Evolutionary conservation across 1,140 invertebrate species (phyloP).

Genomic region (Bathynomus jamesi): DNA sequence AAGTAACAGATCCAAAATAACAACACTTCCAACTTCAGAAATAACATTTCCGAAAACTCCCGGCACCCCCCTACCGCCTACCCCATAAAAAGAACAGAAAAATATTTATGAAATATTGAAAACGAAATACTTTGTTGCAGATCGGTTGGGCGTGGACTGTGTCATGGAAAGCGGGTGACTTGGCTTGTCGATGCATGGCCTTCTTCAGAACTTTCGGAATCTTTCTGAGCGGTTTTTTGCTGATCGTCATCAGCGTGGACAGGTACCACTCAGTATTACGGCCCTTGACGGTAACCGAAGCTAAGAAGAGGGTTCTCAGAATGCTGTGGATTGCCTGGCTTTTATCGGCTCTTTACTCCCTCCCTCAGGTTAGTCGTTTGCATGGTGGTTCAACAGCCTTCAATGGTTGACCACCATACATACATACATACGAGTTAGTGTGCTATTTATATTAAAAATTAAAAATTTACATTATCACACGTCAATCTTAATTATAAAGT

Average conservation of each 20-base stretch:
- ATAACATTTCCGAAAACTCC: no score
- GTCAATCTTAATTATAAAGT: no score
- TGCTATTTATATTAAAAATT: no score
- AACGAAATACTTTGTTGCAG: conserved; percentile 15
- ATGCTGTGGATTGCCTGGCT: conserved; percentile 70
- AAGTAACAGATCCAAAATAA: no score
- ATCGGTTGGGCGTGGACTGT: conserved; percentile 42
- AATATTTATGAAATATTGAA: no score
- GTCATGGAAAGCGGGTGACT: conserved; percentile 54
- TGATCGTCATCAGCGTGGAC: conserved; percentile 78
- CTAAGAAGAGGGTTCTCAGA: conserved; percentile 59
- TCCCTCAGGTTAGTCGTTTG: conserved; percentile 60
- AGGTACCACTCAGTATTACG: conserved; percentile 79
- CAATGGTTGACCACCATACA: no score
- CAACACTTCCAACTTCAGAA: no score
- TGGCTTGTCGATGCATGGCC: conserved; percentile 69
- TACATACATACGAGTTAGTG: no score
- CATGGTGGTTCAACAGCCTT: no score
- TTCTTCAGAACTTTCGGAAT: conserved; percentile 78
- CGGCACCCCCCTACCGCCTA: no score
- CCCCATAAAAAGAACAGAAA: no score
- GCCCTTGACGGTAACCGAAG: conserved; percentile 60
- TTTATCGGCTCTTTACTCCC: conserved; percentile 64
- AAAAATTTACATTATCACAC: no score
- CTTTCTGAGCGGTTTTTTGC: conserved; percentile 74